Percentiles rank a stretch among this genome's conserved stretches.
These are phyloP conservation scores for Thymelicus lineola DNA, from an alignment of 2,888 invertebrate species.

Conservation along the genomic window DNA sequence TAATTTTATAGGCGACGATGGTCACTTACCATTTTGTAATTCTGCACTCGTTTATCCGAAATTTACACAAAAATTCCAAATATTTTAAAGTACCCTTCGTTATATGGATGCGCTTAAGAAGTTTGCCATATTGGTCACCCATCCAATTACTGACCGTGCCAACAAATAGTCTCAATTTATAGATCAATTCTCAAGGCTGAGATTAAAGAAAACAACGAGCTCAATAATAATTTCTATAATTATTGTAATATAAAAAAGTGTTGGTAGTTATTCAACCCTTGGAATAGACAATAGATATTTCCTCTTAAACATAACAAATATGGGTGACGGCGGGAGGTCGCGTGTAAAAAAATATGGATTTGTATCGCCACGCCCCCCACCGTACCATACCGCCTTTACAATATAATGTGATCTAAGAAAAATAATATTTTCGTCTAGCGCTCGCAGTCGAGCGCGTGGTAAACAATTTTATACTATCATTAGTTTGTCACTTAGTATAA, in stretches of 20 bases:
- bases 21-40: too few species aligned
- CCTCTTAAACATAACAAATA: slow-evolving; percentile 85
- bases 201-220: slow-evolving; percentile 57
- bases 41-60: too few species aligned
- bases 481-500: slow-evolving; percentile 75
- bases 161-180: neutral
- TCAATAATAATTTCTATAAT: slow-evolving; percentile 87
- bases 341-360: slow-evolving; percentile 80
- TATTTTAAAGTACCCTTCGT: too few species aligned
- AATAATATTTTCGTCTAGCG: slow-evolving; percentile 84
- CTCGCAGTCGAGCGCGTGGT: slow-evolving; percentile 72
- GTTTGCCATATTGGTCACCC: too few species aligned
- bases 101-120: too few species aligned
- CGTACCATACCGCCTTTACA: slow-evolving; percentile 73
- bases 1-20: too few species aligned
- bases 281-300: slow-evolving; percentile 86
- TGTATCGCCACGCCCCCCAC: slow-evolving; percentile 56
- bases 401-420: slow-evolving; percentile 85
- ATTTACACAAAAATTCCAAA: too few species aligned
- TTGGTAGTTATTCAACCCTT: slow-evolving; percentile 83
- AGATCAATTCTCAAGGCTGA: slow-evolving; percentile 1
- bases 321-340: slow-evolving; percentile 55
- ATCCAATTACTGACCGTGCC: too few species aligned
- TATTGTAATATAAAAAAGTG: slow-evolving; percentile 86
- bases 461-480: slow-evolving; percentile 83